These are phyloP conservation scores for Trinectes maculatus DNA, from an alignment of 2,113 vertebrate genomes.

Conservation along the genomic window DNA sequence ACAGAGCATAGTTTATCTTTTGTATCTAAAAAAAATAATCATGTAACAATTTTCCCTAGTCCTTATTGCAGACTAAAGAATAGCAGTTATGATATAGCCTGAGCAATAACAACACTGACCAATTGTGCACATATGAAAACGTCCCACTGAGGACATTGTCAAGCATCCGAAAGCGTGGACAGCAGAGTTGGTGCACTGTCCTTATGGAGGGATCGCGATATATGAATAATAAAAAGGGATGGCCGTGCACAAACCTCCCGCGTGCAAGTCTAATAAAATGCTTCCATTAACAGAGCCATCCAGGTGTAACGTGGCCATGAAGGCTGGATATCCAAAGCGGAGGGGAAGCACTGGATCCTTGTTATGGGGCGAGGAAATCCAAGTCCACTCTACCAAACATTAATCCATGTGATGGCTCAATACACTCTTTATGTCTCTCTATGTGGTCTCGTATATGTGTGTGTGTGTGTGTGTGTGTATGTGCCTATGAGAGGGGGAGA, in stretches of 20 bases:
- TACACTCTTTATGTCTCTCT: constrained; percentile 57
- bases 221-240: constrained; percentile 70
- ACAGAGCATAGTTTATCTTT: background rate
- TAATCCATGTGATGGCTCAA: constrained; percentile 71
- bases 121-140: constrained; percentile 19
- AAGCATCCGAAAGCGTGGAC: constrained; percentile 36
- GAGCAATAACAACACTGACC: constrained; percentile 2
- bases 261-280: constrained; percentile 73
- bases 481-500: constrained; percentile 11
- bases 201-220: constrained; percentile 56
- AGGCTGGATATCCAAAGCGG: constrained; percentile 66
- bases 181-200: constrained; percentile 7
- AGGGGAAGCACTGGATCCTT: constrained; percentile 44
- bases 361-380: constrained; percentile 68
- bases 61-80: constrained; percentile 8
- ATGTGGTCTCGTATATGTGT: constrained; percentile 46
- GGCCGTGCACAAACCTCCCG: constrained; percentile 48
- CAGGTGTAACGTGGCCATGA: constrained; percentile 77
- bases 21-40: constrained; percentile 14
- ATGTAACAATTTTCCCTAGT: constrained; percentile 5
- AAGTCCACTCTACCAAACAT: constrained; percentile 63
- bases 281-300: constrained; percentile 79
- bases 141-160: constrained; percentile 14
- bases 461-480: constrained; percentile 25
- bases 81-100: constrained; percentile 13